Conservation (phyloP, 2,888 invertebrate genomes). For the Megaustenia siamemsis region DNA sequence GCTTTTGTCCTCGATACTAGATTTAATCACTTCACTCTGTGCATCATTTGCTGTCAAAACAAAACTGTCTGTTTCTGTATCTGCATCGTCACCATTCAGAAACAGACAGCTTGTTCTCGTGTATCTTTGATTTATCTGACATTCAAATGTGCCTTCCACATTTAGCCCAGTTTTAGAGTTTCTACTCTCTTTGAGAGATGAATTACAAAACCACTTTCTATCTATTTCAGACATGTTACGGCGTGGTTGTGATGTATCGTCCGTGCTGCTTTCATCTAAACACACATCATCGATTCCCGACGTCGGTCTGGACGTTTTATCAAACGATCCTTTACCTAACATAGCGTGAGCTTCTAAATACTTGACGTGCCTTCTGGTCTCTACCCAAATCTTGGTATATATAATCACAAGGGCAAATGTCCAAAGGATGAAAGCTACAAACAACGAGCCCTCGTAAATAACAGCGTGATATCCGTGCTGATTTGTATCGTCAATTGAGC, state of each 20-base stretch:
- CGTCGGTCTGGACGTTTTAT: neutral
- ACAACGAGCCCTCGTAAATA: conserved; percentile 52
- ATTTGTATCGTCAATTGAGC: conserved; percentile 55
- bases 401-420: conserved; percentile 27
- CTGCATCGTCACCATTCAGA: neutral
- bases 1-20: no score
- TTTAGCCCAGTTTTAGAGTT: neutral
- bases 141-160: neutral
- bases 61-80: neutral
- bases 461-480: conserved; percentile 45
- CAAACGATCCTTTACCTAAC: neutral
- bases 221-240: neutral
- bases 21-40: no score
- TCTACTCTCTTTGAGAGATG: neutral
- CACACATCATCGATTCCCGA: conserved; percentile 17
- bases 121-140: neutral
- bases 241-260: neutral
- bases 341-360: conserved; percentile 39
- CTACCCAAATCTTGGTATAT: conserved; percentile 51
- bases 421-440: conserved; percentile 40
- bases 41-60: neutral
- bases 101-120: neutral
- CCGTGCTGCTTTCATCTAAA: neutral
- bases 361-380: conserved; percentile 48
- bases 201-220: neutral